These are phyloP conservation scores for Microchrysa polita DNA, from an alignment of 2,888 invertebrate species.

Conservation along the genomic window DNA sequence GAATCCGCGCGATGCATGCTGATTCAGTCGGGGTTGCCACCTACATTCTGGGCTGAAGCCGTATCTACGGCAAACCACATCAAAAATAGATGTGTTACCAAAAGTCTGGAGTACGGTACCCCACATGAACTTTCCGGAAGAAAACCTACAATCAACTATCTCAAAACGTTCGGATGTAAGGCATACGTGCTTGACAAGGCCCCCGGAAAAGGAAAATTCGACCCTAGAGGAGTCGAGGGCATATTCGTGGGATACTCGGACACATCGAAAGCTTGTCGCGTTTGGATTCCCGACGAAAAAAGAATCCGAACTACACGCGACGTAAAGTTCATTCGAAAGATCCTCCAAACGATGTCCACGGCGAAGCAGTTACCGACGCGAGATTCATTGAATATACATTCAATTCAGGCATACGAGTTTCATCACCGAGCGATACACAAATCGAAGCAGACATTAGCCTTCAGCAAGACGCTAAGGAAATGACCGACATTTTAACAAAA, in stretches of 20 bases:
- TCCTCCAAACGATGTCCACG: neutral
- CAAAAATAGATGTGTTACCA: neutral
- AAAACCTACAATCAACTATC: neutral
- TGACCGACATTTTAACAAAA: no score
- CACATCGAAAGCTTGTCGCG: neutral
- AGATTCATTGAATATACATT: neutral
- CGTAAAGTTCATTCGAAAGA: neutral
- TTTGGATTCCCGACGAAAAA: slow-evolving; percentile 2
- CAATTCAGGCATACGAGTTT: neutral
- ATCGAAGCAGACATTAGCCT: no score
- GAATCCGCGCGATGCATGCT: neutral
- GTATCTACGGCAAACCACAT: neutral
- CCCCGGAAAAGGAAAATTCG: neutral
- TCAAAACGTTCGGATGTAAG: neutral
- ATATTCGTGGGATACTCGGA: neutral
- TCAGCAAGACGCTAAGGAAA: no score
- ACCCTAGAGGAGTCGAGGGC: neutral
- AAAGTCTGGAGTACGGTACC: neutral
- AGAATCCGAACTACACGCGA: neutral
- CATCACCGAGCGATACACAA: neutral
- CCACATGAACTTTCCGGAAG: neutral
- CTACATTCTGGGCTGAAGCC: slow-evolving; percentile 17
- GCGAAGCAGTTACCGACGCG: neutral
- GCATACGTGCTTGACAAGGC: neutral
- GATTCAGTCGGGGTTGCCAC: neutral